Evolutionary conservation across 2,113 vertebrate genomes (phyloP), one percentile per base, ranked within the genome.

Genomic region (Podilymbus podiceps): DNA sequence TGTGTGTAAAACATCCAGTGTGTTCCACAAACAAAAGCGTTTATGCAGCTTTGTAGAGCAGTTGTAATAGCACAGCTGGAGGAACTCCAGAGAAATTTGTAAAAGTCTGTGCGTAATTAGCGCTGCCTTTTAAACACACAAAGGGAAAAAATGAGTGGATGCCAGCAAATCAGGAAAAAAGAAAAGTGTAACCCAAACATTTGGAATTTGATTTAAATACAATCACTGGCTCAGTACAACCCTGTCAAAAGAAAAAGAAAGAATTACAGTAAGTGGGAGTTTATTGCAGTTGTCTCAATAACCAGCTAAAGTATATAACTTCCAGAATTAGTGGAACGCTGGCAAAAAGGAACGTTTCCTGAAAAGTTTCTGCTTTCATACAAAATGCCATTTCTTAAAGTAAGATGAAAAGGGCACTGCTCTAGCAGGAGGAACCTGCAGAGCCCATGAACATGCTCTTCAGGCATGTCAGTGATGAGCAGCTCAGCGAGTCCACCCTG

Each of bases 11-110:
- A 67, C 28, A 2, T 0, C 2, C 35, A 33, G 14, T 18, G 4
- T 74, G 50, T 92, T 90, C 33, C 60, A 63, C 72, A 60, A 74
- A 84, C 79, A 86, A 88, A 96, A 88, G 60, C 49, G 33, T 90
- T 88, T 80, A 55, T 84, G 50, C n/a, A 77, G 85, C 72, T 92
- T 86, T 92, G 52, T 69, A 52, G 50, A 90, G 59, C 46, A 55
- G 35, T 91, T 12, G 6, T 80, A 96, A 60, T 77, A 90, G 80
- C 73, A 78, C 77, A 93, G 86, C 92, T 95, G 96, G 90, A 94
- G 49, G 28, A 90, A 78, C 49, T 87, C 85, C 90, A 86, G 76
- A 20, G 47, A 35, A 81, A 78, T 90, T 64, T 75, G 35, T 81
- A 74, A 47, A 85, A 95, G 68, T 60, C 80, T 93, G 50, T 80